Evolutionary conservation across 2,797 vertebrate genomes (phyloP), one percentile per base, ranked within the genome.

Genomic region (Pipistrellus nathusii): DNA sequence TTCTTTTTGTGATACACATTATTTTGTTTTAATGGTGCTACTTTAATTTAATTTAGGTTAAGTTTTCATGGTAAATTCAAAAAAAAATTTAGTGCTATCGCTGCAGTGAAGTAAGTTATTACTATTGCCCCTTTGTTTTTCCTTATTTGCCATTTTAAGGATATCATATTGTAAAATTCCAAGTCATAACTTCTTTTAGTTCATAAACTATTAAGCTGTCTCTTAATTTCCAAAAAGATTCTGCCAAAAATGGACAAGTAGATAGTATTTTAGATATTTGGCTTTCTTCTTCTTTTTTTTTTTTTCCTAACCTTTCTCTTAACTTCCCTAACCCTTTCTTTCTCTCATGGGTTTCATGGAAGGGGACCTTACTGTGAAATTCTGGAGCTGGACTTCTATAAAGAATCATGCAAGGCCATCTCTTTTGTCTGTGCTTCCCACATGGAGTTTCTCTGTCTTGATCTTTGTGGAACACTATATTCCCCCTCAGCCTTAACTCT

Each of bases 61-160:
- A 73, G 88, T 95, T 93, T 85, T 88, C 12, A 13, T 88, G 73
- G 64, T 76, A 23, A 95, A 77, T 93, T 81, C 35, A 15, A 90
- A 85, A 75, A 75, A 41, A 77, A 41, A 88, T 62, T 77, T 27
- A 25, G 23, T 76, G n/a, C 53, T 89, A 62, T 53, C 12, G 80
- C 44, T 86, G 5, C 18, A 88, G 53, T 57, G 38, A 94, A 93
- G 15, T 66, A 41, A 88, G 53, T 71, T 38, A 30, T 91, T 92
- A 77, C n/a, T 94, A 78, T 85, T 75, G 55, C 3, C 18, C 46
- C 18, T 94, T 86, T 91, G 25, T 86, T 96, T 96, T 90, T 93
- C 66, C 66, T 81, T 81, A 38, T 77, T 88, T 90, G 68, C 38
- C 38, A 18, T 93, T 94, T 77, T 93, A 87, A 94, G 72, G 83